These are phyloP conservation scores for Microplitis mediator DNA, from an alignment of 1,140 invertebrate genomes.

Conservation along the genomic window DNA sequence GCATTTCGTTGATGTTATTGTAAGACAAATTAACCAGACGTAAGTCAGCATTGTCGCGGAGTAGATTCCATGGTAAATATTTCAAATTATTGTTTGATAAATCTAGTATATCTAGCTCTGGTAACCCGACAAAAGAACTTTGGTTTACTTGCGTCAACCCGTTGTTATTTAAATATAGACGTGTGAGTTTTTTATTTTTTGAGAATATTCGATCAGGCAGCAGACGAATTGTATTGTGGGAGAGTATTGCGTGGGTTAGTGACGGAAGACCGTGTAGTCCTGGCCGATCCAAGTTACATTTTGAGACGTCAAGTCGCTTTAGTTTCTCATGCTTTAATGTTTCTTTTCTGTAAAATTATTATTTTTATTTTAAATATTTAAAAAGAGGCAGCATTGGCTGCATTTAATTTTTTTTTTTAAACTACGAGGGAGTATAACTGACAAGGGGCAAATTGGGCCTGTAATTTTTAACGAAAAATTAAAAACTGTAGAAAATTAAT, in stretches of 20 bases:
- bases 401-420: no score
- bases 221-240: slow-evolving; percentile 66
- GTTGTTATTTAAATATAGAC: slow-evolving; percentile 69
- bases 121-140: slow-evolving; percentile 45
- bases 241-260: slow-evolving; percentile 64
- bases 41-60: slow-evolving; percentile 64
- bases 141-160: slow-evolving; percentile 63
- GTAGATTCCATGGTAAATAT: slow-evolving; percentile 63
- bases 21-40: slow-evolving; percentile 69
- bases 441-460: no score
- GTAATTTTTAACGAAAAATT: no score
- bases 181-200: slow-evolving; percentile 66
- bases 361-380: not conserved
- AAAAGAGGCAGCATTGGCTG: no score
- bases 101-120: slow-evolving; percentile 67
- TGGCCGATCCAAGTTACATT: slow-evolving; percentile 68
- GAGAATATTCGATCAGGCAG: slow-evolving; percentile 65
- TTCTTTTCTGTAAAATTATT: slow-evolving; percentile 53
- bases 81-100: slow-evolving; percentile 69
- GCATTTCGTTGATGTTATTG: slow-evolving; percentile 60
- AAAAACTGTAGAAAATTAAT: no score
- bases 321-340: slow-evolving; percentile 56
- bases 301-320: slow-evolving; percentile 67
- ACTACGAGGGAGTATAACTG: no score
- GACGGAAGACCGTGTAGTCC: slow-evolving; percentile 67